Percentiles rank a stretch among this genome's conserved stretches.
Conservation (phyloP, 2,113 vertebrate genomes). For the Nothoprocta perdicaria region DNA sequence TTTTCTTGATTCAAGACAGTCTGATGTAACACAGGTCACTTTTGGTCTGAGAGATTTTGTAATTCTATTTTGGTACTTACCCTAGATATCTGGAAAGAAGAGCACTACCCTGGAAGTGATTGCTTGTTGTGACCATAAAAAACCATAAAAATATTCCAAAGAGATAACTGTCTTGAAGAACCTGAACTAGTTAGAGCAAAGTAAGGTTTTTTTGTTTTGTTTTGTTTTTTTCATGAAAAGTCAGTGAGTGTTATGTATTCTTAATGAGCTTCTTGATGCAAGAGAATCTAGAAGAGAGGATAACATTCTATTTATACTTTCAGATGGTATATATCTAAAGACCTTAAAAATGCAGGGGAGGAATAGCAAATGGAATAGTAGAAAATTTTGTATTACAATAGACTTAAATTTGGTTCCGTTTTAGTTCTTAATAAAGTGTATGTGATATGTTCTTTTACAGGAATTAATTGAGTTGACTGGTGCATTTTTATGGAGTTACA, state of each 20-base stretch:
- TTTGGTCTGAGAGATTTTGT: background rate
- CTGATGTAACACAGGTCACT: background rate
- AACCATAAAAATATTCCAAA: background rate
- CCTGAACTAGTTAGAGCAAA: background rate
- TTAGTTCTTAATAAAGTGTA: background rate
- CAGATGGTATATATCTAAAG: background rate
- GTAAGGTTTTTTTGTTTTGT: background rate
- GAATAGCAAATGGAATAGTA: background rate
- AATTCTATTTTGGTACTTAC: background rate
- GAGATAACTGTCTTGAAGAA: background rate
- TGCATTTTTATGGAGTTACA: background rate
- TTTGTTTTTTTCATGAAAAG: background rate
- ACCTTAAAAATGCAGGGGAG: background rate
- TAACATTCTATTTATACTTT: background rate
- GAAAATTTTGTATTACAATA: background rate
- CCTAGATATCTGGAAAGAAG: background rate
- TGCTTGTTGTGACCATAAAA: background rate
- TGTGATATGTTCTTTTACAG: background rate
- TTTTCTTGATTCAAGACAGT: background rate
- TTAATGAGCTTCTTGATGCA: background rate
- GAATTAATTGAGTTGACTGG: background rate
- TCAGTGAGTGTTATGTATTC: background rate
- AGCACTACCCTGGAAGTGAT: background rate
- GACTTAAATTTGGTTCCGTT: background rate
- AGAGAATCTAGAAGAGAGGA: background rate